Base-by-base conservation (phyloP, 1,140 invertebrate species). In the Melipona quadrifasciata region DNA sequence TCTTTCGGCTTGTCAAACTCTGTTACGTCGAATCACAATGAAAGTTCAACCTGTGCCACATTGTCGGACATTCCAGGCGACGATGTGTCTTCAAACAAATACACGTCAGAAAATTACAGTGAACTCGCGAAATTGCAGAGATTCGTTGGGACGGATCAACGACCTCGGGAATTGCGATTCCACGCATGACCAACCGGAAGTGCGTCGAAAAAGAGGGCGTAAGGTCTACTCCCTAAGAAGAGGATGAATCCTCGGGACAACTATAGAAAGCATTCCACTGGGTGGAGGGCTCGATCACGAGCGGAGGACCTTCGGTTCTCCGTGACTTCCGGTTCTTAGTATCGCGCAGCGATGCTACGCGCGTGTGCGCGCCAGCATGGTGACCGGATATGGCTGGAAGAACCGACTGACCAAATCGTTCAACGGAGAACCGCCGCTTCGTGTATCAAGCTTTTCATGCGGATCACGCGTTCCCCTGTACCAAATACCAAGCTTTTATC, bases 341-440 rank as follows among this genome's bases (percentile, higher is more conserved):
- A 55, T 53, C 71, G 79, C 78, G 31, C 24, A 58, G 31, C 72
- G 72, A 76, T 47, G 39, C 39, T 47, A 47, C 53, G 70, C 67
- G 74, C 88, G 85, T 84, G 84, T 83, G 84, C 39, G 6, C 39
- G 39, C 64, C 82, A 75, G 65, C 61, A 16, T 73, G 90, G 68
- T 92, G 86, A 90, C 92, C 92, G 92, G 92, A 93, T 93, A 93
- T 93, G 92, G 92, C 78, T 47, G 39, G 74, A 93, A 92, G 92
- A 93, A 92, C 87, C 83, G 83, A 85, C 77, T 70, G 82, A 73
- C 89, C 84, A 88, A 90, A 90, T 85, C 86, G 87, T 75, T 86
- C 84, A 80, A 65, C 80, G 73, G 10, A 75, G 58, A 77, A 61
- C 58, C 76, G 51, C 86, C 47, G 82, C 80, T 70, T 82, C 87